Evolutionary conservation across 2,113 vertebrate genomes (phyloP).

Genomic region (Mus spicilegus): DNA sequence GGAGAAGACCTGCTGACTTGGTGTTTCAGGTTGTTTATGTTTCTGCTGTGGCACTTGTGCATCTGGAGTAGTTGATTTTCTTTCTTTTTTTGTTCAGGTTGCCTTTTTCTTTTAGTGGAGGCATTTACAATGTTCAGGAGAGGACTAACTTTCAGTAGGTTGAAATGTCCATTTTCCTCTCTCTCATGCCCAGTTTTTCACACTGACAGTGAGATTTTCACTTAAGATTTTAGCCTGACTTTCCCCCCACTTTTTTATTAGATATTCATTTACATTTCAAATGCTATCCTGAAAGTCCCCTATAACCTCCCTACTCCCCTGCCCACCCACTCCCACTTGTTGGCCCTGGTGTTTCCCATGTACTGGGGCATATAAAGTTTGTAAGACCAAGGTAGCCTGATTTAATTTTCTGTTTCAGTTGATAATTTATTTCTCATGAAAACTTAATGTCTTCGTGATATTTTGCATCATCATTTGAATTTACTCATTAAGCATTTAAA

Average conservation of each 20-base stretch:
- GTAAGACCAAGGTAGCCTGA: too few relatives aligned
- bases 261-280: too few relatives aligned
- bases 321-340: too few relatives aligned
- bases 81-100: neutral
- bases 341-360: too few relatives aligned
- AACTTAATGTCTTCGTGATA: neutral
- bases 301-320: too few relatives aligned
- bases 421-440: neutral
- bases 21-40: neutral
- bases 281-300: too few relatives aligned
- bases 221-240: neutral
- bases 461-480: neutral
- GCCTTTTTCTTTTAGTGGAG: neutral
- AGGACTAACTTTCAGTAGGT: neutral
- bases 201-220: neutral
- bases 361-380: too few relatives aligned
- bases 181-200: neutral
- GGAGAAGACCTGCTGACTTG: neutral
- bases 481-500: constrained; percentile 1
- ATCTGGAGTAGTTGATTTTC: neutral
- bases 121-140: neutral
- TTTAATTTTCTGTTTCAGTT: neutral
- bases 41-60: neutral
- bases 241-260: too few relatives aligned
- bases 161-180: neutral